Evolutionary conservation across 2,888 invertebrate species (phyloP), one percentile per base, ranked within the genome.

Genomic region (Pogonocherus hispidulus): DNA sequence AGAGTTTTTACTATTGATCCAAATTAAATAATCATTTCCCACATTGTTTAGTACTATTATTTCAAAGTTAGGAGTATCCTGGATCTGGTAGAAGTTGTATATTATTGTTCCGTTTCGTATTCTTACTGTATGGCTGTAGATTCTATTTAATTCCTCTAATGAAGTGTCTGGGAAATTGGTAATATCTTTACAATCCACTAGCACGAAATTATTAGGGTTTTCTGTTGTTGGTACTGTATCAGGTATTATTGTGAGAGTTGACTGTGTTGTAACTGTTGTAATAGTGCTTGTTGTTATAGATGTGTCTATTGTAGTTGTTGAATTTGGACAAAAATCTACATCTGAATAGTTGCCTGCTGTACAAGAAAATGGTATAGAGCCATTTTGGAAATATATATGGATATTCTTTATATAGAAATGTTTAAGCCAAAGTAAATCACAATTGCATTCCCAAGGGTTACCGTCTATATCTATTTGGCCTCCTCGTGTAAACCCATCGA

Each of bases 371-470:
- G 52, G 52, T 20, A 64, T 56, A 9, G 22, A 23, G 2, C 63
- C 64, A 23, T 55, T 14, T 9, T 11, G 16, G 37, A 72, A 72
- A 51, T 66, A 66, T 9, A 6, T 49, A 0, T 27, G 18, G 3
- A 23, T 19, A 14, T 69, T 62, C 32, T 59, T 14, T 8, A 47
- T 41, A 46, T 69, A 72, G 23, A 67, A 72, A 3, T 63, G 4
- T 54, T 67, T 67, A 11, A 72, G 37, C 72, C 72, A 72, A 11
- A 46, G 18, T 6, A 72, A 56, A 22, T 57, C 23, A 22, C 72
- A 72, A 14, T 72, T 23, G 46, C 72, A 72, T 8, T 44, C 59
- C 72, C 72, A 72, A n/a, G 41, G 59, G 27, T 72, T 72, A 11
- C 27, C 32, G 1, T 32, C 14, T 14, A 71, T 67, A 8, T 54